A percentile compares a stretch with the other conserved stretches of the same genome.
These are phyloP conservation scores for Hymenochirus boettgeri DNA, from an alignment of 2,113 vertebrate genomes.

Conservation along the genomic window DNA sequence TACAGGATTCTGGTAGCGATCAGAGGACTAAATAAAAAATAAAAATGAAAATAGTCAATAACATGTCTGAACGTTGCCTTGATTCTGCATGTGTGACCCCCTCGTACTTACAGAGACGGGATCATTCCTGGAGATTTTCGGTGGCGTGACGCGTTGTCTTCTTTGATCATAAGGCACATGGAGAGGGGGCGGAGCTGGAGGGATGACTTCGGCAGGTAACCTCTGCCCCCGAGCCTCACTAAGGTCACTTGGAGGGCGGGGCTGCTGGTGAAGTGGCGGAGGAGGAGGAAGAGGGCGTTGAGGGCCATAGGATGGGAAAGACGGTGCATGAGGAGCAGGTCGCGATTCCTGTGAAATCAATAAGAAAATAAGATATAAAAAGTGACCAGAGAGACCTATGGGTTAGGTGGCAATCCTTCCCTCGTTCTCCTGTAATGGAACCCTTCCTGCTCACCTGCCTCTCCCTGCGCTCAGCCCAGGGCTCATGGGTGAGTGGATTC, in stretches of 20 bases:
- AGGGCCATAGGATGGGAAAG: conserved; percentile 47
- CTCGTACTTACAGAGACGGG: conserved; percentile 18
- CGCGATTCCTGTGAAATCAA: conserved; percentile 47
- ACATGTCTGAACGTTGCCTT: too few species aligned
- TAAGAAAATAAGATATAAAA: conserved; percentile 32
- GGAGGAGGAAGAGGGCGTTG: conserved; percentile 56
- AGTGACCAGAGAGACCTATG: too few species aligned
- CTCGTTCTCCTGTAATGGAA: neutral
- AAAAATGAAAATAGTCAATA: too few species aligned
- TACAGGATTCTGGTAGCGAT: conserved; percentile 18
- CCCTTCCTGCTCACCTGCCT: conserved; percentile 63
- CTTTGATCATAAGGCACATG: conserved; percentile 83
- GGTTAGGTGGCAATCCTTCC: too few species aligned
- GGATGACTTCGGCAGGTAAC: conserved; percentile 60
- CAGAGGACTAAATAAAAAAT: conserved; percentile 7
- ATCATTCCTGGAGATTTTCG: conserved; percentile 18
- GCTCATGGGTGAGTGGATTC: conserved; percentile 68
- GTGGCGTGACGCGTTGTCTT: conserved; percentile 58
- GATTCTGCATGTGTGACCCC: too few species aligned
- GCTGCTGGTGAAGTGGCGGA: conserved; percentile 45
- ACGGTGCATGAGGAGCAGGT: conserved; percentile 39
- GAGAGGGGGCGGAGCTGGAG: conserved; percentile 80
- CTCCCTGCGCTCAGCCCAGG: conserved; percentile 75
- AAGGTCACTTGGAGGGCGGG: conserved; percentile 63
- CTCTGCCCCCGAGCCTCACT: conserved; percentile 64